These are phyloP conservation scores for Gallinago solitaria DNA, from an alignment of 2,797 vertebrate genomes.

Conservation along the genomic window DNA sequence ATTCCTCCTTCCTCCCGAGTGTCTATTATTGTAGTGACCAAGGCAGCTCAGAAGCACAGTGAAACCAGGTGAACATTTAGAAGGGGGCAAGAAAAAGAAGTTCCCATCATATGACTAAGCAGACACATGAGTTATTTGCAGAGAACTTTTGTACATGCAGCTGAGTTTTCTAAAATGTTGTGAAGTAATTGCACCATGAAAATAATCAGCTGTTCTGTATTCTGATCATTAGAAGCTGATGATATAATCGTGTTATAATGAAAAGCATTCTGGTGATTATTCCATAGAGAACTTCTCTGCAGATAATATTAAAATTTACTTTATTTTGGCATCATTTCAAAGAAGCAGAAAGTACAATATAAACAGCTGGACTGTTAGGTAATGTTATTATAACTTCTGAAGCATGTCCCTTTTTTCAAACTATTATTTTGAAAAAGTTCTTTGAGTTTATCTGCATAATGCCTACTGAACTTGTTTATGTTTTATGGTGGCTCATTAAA, in stretches of 20 bases:
- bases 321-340: constrained; percentile 58
- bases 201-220: constrained; percentile 72
- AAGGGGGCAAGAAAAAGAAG: neutral
- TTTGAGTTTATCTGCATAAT: constrained; percentile 9
- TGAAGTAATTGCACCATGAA: constrained; percentile 68
- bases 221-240: constrained; percentile 72
- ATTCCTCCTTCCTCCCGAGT: neutral
- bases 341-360: constrained; percentile 30
- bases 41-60: neutral
- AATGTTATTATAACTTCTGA: constrained; percentile 36
- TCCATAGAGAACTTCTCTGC: constrained; percentile 44
- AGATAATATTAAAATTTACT: constrained; percentile 67
- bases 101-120: neutral
- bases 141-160: constrained; percentile 29
- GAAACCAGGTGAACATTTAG: neutral
- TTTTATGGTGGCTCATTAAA: constrained; percentile 6
- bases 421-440: neutral
- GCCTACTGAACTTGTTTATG: neutral
- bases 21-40: neutral
- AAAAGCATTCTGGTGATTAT: constrained; percentile 70
- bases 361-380: constrained; percentile 60
- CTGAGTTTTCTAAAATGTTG: constrained; percentile 55
- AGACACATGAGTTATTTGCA: constrained; percentile 33
- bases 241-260: constrained; percentile 73
- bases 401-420: neutral